phyloP scores from a whole-genome alignment of 2,888 invertebrate species.

The Pinctada fucata region DNA sequence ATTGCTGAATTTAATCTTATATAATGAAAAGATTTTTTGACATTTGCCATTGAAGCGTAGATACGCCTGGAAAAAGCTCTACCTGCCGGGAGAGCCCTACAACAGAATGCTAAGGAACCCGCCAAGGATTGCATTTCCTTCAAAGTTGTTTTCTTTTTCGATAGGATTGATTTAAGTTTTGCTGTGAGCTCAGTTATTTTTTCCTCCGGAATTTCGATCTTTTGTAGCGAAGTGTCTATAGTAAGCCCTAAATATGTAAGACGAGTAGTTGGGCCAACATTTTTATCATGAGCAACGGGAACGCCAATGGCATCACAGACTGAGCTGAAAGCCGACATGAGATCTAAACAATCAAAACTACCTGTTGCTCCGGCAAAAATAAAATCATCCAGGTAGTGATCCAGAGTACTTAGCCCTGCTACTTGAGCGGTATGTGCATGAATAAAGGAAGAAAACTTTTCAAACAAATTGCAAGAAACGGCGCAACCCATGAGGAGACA shows the following conservation, averaged over 20 bases:
- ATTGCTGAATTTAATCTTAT: too few species aligned
- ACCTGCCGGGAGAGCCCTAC: constrained; percentile 2
- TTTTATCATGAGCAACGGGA: constrained; percentile 5
- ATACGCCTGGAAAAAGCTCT: constrained; percentile 1
- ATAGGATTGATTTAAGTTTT: too few species aligned
- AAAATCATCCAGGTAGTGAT: neutral
- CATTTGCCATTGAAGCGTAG: neutral
- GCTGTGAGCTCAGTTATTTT: too few species aligned
- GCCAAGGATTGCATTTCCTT: neutral
- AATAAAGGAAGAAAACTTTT: neutral
- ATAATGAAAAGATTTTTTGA: neutral
- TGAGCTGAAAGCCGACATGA: neutral
- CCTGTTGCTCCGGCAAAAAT: neutral
- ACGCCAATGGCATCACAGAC: constrained; percentile 2
- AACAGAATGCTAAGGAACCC: neutral
- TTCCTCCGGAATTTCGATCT: too few species aligned
- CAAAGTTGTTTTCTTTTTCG: too few species aligned
- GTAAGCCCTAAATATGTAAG: constrained; percentile 3
- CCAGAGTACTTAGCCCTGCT: neutral
- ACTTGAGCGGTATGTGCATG: neutral
- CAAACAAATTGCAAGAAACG: neutral
- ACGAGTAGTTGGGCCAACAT: neutral
- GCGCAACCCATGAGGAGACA: constrained; percentile 15
- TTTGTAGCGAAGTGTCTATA: neutral
- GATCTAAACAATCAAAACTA: neutral